Conservation (phyloP, 2,888 invertebrate genomes). For the Taphrorychus bicolor region DNA sequence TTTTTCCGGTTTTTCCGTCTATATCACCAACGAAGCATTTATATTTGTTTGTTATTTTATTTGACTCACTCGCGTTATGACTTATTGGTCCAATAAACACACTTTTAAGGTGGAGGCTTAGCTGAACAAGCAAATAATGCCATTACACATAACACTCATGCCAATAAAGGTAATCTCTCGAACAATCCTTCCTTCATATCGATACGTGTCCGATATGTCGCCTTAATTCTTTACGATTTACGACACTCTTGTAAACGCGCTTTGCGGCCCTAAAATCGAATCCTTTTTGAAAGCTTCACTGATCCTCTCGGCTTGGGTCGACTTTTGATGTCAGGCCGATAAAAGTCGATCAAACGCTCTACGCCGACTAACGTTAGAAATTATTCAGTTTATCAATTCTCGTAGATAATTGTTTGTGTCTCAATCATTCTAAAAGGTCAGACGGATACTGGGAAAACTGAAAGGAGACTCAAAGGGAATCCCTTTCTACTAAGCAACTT, state of each 20-base stretch:
- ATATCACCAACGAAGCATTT: neutral
- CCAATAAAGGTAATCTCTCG: conserved; percentile 29
- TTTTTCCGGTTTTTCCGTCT: neutral
- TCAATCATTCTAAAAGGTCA: too few species aligned
- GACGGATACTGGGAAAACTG: too few species aligned
- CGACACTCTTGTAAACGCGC: conserved; percentile 27
- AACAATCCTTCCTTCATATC: conserved; percentile 26
- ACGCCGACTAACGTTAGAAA: conserved; percentile 13
- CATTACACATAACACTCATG: conserved; percentile 25
- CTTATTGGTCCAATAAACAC: conserved; percentile 4
- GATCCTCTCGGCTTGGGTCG: conserved; percentile 21
- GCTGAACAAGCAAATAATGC: conserved; percentile 23
- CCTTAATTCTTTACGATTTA: conserved; percentile 27
- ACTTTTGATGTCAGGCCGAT: conserved; percentile 28
- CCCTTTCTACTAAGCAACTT: too few species aligned
- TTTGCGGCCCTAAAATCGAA: conserved; percentile 17
- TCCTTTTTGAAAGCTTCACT: conserved; percentile 25
- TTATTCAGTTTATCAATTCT: too few species aligned
- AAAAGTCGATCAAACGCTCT: conserved; percentile 28
- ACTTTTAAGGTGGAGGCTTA: conserved; percentile 13
- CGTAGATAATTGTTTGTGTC: too few species aligned
- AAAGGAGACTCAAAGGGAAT: too few species aligned
- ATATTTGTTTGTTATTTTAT: neutral
- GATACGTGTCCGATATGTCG: conserved; percentile 20
- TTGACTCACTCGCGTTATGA: neutral